phyloP scores from a whole-genome alignment of 64 coral and sea anemone genomes.

The Orbicella faveolata region DNA sequence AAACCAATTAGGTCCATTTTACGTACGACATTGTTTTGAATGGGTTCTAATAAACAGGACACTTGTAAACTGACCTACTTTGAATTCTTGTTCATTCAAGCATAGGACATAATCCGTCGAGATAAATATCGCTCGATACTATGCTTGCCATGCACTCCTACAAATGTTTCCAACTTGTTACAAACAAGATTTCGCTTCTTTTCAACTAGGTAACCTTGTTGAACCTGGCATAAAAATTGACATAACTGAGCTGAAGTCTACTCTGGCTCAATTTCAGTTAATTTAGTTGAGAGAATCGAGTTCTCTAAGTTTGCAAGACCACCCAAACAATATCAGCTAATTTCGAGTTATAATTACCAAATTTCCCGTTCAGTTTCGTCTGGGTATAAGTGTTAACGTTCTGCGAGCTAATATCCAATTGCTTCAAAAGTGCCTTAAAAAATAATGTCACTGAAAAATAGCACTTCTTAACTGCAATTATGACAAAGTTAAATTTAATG shows the following conservation, averaged over 20 bases:
- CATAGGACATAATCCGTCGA: not conserved
- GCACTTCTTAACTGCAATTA: no score
- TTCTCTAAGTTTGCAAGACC: not conserved
- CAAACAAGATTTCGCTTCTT: not conserved
- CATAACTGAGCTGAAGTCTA: not conserved
- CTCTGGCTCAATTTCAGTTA: no score
- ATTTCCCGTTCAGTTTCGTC: not conserved
- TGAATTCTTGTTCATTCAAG: conserved; percentile 9
- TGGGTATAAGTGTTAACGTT: not conserved
- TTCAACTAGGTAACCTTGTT: not conserved
- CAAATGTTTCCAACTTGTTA: not conserved
- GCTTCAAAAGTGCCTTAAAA: not conserved
- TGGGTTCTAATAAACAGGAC: not conserved
- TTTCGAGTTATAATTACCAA: not conserved
- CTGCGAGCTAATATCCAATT: not conserved
- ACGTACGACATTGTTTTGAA: not conserved
- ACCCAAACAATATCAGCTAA: not conserved
- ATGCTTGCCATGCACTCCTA: not conserved
- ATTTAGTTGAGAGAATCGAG: not conserved
- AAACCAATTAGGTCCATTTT: conserved; percentile 4
- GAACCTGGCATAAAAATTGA: no score
- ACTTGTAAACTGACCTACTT: conserved; percentile 15
- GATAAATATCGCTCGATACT: not conserved
- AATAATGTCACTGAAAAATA: not conserved
- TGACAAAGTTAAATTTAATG: no score